Conservation (phyloP, 2,888 invertebrate species). For the Cyaniris semiargus region DNA sequence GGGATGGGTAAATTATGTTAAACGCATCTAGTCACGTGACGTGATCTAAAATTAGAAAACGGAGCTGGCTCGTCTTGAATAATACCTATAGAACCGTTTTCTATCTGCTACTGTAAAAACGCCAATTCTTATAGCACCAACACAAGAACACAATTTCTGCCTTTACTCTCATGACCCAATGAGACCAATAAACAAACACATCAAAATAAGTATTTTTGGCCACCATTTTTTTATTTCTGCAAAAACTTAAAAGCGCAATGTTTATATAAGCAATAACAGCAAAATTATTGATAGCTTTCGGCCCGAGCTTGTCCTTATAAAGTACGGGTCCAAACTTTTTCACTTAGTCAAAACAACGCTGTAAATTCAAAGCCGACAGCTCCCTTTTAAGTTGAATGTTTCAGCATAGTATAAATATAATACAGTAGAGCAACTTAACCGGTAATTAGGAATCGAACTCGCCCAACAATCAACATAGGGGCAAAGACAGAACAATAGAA, state of each 20-base stretch:
- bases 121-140: too few relatives aligned
- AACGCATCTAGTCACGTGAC: too few relatives aligned
- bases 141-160: too few relatives aligned
- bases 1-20: too few relatives aligned
- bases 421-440: background rate
- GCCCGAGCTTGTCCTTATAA: background rate
- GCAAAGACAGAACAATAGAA: too few relatives aligned
- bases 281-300: constrained; percentile 18
- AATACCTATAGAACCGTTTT: too few relatives aligned
- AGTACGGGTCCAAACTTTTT: constrained; percentile 22
- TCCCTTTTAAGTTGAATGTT: constrained; percentile 14
- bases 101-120: too few relatives aligned
- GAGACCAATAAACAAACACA: background rate
- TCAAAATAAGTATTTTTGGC: too few relatives aligned
- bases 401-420: background rate
- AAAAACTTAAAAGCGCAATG: background rate
- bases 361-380: constrained; percentile 28
- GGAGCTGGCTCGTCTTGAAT: too few relatives aligned
- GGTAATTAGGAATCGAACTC: background rate
- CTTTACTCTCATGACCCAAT: too few relatives aligned
- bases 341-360: constrained; percentile 31
- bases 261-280: constrained; percentile 21
- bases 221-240: background rate
- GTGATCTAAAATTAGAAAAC: too few relatives aligned
- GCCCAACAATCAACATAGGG: too few relatives aligned